Evolutionary conservation across 1,140 invertebrate genomes (phyloP).

Genomic region (Telenomus remus): DNA sequence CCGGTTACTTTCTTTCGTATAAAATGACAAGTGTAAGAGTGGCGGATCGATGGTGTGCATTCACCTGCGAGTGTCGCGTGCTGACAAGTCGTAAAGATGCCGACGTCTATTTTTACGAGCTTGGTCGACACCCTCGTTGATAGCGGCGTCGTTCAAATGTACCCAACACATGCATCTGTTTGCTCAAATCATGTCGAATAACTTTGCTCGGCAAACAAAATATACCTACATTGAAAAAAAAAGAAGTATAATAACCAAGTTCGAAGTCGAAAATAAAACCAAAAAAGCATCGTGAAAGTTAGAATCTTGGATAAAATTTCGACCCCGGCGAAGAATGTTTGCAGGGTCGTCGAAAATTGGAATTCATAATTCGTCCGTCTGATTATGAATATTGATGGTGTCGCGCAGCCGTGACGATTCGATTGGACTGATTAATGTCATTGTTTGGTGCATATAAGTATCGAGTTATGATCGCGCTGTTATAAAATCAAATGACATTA

Average conservation of each 20-base stretch:
- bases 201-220: conserved; percentile 16
- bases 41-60: conserved; percentile 38
- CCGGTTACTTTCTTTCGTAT: neutral
- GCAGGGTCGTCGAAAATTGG: conserved; percentile 4
- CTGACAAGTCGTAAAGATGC: conserved; percentile 55
- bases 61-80: conserved; percentile 54
- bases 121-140: conserved; percentile 52
- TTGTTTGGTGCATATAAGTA: conserved; percentile 28
- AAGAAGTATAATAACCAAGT: too few species aligned
- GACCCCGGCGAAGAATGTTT: conserved; percentile 14
- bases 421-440: conserved; percentile 34
- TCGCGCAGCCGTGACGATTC: conserved; percentile 26
- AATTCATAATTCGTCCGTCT: conserved; percentile 29
- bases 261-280: too few species aligned
- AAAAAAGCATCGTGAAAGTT: too few species aligned
- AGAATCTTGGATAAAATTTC: conserved; percentile 36
- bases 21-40: conserved; percentile 49
- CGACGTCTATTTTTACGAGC: conserved; percentile 53
- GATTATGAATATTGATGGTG: conserved; percentile 39
- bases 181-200: conserved; percentile 54
- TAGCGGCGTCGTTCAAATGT: conserved; percentile 51
- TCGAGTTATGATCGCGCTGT: conserved; percentile 27
- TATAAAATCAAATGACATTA: conserved; percentile 45
- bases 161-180: conserved; percentile 52
- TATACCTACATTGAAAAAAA: neutral